Percentiles rank a stretch among this genome's conserved stretches.
Evolutionary conservation across 2,113 vertebrate species (phyloP).

Genomic region (Ctenodactylus gundi): DNA sequence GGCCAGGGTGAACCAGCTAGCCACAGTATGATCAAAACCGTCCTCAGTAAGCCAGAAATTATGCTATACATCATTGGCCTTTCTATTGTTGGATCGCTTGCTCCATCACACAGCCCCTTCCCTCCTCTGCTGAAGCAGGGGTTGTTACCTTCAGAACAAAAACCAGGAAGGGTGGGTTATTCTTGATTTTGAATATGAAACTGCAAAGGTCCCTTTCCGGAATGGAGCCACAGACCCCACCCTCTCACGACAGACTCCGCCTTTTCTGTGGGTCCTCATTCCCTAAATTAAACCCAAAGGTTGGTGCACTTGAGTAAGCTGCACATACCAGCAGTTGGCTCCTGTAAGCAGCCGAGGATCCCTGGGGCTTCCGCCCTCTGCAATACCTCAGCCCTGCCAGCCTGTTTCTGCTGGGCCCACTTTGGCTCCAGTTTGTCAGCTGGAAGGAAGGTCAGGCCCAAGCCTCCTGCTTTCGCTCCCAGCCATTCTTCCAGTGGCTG

Average conservation of each 20-base stretch:
- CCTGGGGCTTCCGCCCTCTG: neutral
- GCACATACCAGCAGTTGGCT: neutral
- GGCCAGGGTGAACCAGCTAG: neutral
- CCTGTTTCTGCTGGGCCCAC: neutral
- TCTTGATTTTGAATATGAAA: neutral
- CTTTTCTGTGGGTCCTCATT: neutral
- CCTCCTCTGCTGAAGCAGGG: neutral
- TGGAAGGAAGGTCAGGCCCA: neutral
- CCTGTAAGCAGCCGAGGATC: neutral
- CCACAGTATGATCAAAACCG: neutral
- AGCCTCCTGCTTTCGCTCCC: neutral
- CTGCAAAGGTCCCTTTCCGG: neutral
- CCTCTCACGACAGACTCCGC: neutral
- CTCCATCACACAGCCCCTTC: neutral
- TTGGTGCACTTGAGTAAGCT: neutral
- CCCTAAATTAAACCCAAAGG: neutral
- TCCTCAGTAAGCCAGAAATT: neutral
- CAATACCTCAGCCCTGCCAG: neutral
- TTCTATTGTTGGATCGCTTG: neutral
- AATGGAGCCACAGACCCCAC: neutral
- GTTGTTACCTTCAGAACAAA: neutral
- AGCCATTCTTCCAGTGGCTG: neutral
- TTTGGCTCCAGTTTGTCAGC: neutral
- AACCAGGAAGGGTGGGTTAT: neutral
- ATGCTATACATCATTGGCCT: neutral